A percentile compares a stretch with the other conserved stretches of the same genome.
phyloP scores from a whole-genome alignment of 2,113 vertebrate genomes.

The Fregetta grallaria region DNA sequence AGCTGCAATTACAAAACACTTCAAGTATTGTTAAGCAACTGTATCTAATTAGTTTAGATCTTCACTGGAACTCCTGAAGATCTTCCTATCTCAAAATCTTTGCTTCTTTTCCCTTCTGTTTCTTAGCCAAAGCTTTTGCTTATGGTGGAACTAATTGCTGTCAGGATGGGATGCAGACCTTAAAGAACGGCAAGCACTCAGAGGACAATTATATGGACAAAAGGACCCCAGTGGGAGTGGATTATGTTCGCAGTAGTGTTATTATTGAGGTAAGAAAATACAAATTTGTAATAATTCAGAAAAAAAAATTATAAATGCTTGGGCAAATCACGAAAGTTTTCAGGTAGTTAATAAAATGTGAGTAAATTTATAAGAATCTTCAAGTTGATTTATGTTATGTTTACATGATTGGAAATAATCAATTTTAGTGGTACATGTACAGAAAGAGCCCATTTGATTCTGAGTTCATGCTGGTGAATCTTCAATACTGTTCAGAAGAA shows the following conservation, averaged over 20 bases:
- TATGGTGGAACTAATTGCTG: constrained; percentile 84
- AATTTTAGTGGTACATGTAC: background rate
- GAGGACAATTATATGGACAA: constrained; percentile 74
- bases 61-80: background rate
- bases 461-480: background rate
- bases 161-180: constrained; percentile 71
- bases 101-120: background rate
- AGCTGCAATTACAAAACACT: background rate
- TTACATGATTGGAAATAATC: background rate
- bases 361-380: background rate
- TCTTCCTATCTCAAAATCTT: background rate
- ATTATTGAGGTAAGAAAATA: constrained; percentile 80
- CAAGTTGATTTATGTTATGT: background rate
- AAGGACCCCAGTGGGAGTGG: constrained; percentile 72
- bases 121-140: constrained; percentile 84
- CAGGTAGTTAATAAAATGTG: background rate
- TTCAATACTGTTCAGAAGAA: background rate
- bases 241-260: constrained; percentile 83
- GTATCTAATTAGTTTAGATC: background rate
- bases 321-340: background rate
- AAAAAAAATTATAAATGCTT: background rate
- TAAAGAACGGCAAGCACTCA: constrained; percentile 65
- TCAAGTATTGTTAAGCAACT: background rate
- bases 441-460: background rate
- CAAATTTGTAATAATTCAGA: background rate